Evolutionary conservation across 2,888 invertebrate species (phyloP), one percentile per base, ranked within the genome.

Genomic region (Coremacera marginata): DNA sequence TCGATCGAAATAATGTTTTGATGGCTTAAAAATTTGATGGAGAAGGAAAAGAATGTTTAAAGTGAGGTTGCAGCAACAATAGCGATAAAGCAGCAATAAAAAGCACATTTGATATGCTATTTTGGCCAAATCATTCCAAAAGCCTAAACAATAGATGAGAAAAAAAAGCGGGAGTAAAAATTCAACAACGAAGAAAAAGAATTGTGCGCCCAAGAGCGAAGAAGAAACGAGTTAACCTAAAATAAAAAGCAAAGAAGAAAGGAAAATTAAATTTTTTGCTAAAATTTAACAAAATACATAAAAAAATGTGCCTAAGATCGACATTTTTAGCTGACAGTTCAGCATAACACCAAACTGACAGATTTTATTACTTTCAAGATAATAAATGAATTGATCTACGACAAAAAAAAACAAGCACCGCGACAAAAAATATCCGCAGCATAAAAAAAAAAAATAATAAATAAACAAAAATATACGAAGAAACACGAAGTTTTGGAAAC

Each of bases 91-190:
- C 5, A 31, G 16, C 62, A n/a, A 75, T 31, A 71, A 67, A 75
- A 71, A 68, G 52, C 70, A 67, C 67, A 63, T 73, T 73, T 49
- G 62, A 55, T 51, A 73, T 51, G 73, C 60, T 62, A 27, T 63
- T 62, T 73, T 44, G 63, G 62, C 73, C 62, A 73, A 73, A 62
- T 60, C 60, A 11, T 51, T 71, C 57, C 16, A 8, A 67, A 44
- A 8, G 57, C n/a, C 22, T 9, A 25, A 22, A 2, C 57, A 19
- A 25, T 19, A 14, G 60, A 9, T 62, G 14, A 31, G 2, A 63
- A 3, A 5, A 16, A n/a, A 1, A 9, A 34, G 31, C 1, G n/a
- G 4, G 34, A 3, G n/a, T 4, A n/a, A 60, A 27, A 60, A 27
- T 11, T 4, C 8, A 27, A 60, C 3, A 14, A 8, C 9, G 57